Base-by-base conservation (phyloP, 1,140 invertebrate species). In the Pomacea maculata region DNA sequence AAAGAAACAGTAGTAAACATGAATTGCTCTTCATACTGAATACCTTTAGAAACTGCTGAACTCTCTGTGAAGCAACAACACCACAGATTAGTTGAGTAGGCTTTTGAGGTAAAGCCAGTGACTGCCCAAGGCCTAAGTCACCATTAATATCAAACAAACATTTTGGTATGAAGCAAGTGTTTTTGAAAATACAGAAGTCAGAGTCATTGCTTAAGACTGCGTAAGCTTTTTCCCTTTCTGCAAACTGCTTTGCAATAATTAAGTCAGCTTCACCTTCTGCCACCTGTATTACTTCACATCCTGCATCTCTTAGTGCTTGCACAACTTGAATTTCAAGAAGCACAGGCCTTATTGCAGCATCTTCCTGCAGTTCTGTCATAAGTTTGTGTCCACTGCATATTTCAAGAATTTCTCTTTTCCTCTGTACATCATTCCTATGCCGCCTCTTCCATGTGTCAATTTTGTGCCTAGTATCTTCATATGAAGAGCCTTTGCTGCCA, bases 191-290 rank as follows among this genome's bases (percentile, higher is more conserved):
- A 81, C 87, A 89, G 74, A 91, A 91, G 76, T 91, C 90, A 19
- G 89, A 87, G 79, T 91, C 90, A 79, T 89, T 88, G 72, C 87
- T 88, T n/a, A 90, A 76, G 52, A 91, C 82, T 34, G 87, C 87
- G 82, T 82, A 89, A 12, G 89, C 90, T 64, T 87, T 85, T 29
- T 83, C 79, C 52, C 88, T 75, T 14, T 86, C 84, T 0, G 78
- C 63, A 55, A 91, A 79, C 67, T 85, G 83, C 81, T 85, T 86
- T 21, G 89, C 89, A 19, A 91, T 82, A 8, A 86, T 63, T 57
- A 78, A 79, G 78, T 91, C 90, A 7, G 89, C 90, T 77, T 91
- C 90, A 12, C 88, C 89, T 63, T 82, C 79, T 0, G 84, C 73
- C 34, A 71, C 67, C 71, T 88, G 87, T 2, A 87, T 74, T 67